phyloP scores from a whole-genome alignment of 1,140 invertebrate genomes.

The Philopotamus ludificatus region DNA sequence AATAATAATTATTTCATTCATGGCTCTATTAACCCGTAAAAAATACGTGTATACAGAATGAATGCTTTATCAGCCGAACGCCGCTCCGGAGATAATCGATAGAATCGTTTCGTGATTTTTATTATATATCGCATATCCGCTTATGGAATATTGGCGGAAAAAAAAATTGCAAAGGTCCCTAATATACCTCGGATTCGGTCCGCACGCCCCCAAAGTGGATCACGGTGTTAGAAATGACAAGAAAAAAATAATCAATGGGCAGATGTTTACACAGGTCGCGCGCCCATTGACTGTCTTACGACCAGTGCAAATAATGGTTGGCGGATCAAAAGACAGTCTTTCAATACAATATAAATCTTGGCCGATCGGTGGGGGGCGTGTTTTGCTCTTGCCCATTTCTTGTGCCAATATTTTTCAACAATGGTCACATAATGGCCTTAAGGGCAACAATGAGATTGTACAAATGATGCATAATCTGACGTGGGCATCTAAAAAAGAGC shows the following conservation, averaged over 20 bases:
- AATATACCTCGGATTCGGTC: too few relatives aligned
- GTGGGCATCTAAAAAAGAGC: constrained; percentile 20
- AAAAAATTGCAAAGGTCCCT: background rate
- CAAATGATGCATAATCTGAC: constrained; percentile 37
- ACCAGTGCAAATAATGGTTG: constrained; percentile 2
- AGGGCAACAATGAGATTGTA: constrained; percentile 22
- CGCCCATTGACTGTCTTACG: constrained; percentile 21
- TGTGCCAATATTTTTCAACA: constrained; percentile 30
- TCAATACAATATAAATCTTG: constrained; percentile 32
- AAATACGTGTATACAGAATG: too few relatives aligned
- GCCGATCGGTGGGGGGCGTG: constrained; percentile 16
- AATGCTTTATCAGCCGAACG: too few relatives aligned
- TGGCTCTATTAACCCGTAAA: constrained; percentile 3
- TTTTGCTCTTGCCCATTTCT: constrained; percentile 25
- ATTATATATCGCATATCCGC: too few relatives aligned
- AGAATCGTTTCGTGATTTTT: too few relatives aligned
- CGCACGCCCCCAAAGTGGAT: too few relatives aligned
- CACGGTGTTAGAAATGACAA: too few relatives aligned
- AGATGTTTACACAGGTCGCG: constrained; percentile 39
- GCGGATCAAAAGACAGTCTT: constrained; percentile 10
- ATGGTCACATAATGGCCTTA: constrained; percentile 33
- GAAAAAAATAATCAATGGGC: constrained; percentile 26
- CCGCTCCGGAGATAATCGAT: too few relatives aligned
- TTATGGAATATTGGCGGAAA: background rate
- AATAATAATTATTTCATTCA: constrained; percentile 33